Conservation (phyloP, 2,113 vertebrate species). For the Coptodon rendalli region DNA sequence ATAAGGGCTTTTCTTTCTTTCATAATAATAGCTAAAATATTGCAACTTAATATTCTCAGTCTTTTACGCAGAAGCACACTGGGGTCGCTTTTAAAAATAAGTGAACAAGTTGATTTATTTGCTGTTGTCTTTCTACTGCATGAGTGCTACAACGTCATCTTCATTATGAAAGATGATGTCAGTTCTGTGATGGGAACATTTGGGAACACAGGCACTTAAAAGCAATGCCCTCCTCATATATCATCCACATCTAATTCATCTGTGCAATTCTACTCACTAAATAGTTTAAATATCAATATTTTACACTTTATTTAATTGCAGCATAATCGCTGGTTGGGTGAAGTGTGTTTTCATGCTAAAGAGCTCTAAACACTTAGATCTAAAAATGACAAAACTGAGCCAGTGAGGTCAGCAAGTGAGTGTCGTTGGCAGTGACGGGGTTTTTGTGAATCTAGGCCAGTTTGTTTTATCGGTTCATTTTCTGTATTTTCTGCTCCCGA, state of each 20-base stretch:
- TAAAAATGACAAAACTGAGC: neutral
- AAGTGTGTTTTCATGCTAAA: neutral
- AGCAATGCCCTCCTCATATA: neutral
- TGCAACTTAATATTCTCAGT: neutral
- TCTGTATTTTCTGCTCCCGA: slow-evolving; percentile 18
- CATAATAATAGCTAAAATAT: neutral
- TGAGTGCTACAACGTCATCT: neutral
- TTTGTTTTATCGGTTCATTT: slow-evolving; percentile 35
- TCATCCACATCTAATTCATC: neutral
- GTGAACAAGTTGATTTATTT: neutral
- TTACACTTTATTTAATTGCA: neutral
- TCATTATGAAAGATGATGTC: neutral
- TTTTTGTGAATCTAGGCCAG: slow-evolving; percentile 37
- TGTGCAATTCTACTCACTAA: neutral
- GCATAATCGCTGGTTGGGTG: neutral
- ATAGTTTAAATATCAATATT: neutral
- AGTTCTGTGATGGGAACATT: neutral
- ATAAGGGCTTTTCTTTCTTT: neutral
- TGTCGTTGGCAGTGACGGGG: neutral
- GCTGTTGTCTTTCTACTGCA: neutral
- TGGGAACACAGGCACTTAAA: neutral
- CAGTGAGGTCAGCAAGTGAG: slow-evolving; percentile 4
- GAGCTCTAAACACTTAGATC: neutral
- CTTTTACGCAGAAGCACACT: neutral
- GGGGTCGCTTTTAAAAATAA: neutral